phyloP scores from a whole-genome alignment of 2,113 vertebrate species.

The Tetrao urogallus region DNA sequence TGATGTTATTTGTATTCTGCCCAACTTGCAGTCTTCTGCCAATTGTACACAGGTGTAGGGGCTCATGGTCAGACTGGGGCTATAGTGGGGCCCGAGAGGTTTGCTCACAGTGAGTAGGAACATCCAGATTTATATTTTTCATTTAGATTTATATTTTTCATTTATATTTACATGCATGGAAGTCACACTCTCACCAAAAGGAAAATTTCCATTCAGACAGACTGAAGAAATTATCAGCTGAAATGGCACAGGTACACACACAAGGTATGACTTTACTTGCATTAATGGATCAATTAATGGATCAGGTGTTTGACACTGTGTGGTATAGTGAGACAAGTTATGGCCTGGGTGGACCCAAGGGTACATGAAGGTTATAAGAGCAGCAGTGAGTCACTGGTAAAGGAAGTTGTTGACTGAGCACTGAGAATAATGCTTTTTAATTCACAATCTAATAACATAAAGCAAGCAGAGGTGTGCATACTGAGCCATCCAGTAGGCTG shows the following conservation, averaged over 20 bases:
- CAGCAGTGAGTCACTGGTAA: not conserved
- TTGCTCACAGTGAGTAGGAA: not conserved
- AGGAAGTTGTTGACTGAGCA: not conserved
- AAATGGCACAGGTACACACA: not conserved
- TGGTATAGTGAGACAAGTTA: not conserved
- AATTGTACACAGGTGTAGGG: not conserved
- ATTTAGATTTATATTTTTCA: not conserved
- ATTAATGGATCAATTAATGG: not conserved
- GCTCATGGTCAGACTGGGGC: not conserved
- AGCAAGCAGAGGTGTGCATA: not conserved
- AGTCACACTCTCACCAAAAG: not conserved
- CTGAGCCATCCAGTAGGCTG: not conserved
- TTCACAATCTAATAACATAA: not conserved
- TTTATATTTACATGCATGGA: not conserved
- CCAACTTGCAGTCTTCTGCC: not conserved
- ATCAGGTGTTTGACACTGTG: not conserved
- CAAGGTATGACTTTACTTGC: not conserved
- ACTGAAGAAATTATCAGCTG: not conserved
- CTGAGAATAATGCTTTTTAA: not conserved
- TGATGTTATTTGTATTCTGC: not conserved
- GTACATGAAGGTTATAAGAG: fast-evolving
- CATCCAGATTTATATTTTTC: not conserved
- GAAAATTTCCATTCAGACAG: not conserved
- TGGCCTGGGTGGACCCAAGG: not conserved
- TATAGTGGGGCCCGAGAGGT: fast-evolving